phyloP scores from a whole-genome alignment of 1,140 invertebrate genomes.

The Eriocheir sinensis region DNA sequence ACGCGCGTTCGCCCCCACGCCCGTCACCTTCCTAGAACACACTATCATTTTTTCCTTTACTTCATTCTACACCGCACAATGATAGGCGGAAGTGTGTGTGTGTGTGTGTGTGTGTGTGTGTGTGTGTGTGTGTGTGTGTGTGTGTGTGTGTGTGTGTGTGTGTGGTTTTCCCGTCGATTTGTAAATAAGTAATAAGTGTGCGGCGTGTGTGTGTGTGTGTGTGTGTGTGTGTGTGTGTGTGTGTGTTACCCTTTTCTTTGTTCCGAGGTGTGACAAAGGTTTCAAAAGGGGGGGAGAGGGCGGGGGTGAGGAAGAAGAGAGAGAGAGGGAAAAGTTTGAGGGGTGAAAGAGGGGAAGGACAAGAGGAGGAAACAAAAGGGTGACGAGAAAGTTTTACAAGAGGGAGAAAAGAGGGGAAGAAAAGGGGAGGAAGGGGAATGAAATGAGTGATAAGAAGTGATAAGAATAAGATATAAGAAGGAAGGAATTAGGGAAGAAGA shows the following conservation, averaged over 20 bases:
- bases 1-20: not conserved
- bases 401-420: not conserved
- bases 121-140: slow-evolving; percentile 36
- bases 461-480: not conserved
- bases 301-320: not conserved
- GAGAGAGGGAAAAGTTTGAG: not conserved
- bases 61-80: not conserved
- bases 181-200: not conserved
- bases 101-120: slow-evolving; percentile 6
- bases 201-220: not conserved
- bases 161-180: not conserved
- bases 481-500: not conserved
- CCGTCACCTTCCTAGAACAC: not conserved
- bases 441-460: not conserved
- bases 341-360: not conserved
- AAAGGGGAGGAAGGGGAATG: not conserved
- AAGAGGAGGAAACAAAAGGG: not conserved
- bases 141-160: not conserved
- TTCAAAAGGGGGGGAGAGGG: not conserved
- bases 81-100: not conserved
- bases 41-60: too few species aligned
- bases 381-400: not conserved
- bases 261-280: not conserved
- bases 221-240: not conserved
- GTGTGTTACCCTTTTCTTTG: not conserved